phyloP scores from a whole-genome alignment of 2,113 vertebrate genomes.

The Dromaius novaehollandiae region DNA sequence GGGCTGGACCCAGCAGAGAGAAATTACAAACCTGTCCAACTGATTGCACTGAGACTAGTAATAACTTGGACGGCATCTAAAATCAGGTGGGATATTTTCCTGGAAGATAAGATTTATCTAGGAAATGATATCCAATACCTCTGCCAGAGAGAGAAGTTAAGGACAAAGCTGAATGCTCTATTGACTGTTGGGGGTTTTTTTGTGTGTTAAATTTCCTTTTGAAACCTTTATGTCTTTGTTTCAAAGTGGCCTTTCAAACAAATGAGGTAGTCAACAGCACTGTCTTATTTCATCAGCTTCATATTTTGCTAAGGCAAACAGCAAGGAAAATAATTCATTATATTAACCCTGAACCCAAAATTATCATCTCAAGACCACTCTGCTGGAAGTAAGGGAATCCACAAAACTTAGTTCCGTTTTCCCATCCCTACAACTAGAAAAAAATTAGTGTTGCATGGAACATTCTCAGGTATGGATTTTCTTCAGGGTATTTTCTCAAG shows the following conservation, averaged over 20 bases:
- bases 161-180: not conserved
- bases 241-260: not conserved
- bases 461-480: not conserved
- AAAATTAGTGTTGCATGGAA: not conserved
- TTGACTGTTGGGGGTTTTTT: not conserved
- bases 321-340: not conserved
- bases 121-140: not conserved
- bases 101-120: not conserved
- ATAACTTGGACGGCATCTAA: not conserved
- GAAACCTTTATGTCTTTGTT: not conserved
- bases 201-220: not conserved
- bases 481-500: not conserved
- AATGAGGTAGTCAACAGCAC: not conserved
- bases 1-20: not conserved
- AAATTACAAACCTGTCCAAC: not conserved
- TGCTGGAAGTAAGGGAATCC: not conserved
- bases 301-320: not conserved
- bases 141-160: not conserved
- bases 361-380: not conserved
- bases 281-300: not conserved
- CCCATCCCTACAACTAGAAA: not conserved
- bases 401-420: not conserved
- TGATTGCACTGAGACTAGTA: not conserved
- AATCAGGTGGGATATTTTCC: not conserved
- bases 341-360: not conserved